Evolutionary conservation across 92 coral and sea anemone genomes (phyloP), one percentile per base, ranked within the genome.

Genomic region (Hydrozoanthus gracilis): DNA sequence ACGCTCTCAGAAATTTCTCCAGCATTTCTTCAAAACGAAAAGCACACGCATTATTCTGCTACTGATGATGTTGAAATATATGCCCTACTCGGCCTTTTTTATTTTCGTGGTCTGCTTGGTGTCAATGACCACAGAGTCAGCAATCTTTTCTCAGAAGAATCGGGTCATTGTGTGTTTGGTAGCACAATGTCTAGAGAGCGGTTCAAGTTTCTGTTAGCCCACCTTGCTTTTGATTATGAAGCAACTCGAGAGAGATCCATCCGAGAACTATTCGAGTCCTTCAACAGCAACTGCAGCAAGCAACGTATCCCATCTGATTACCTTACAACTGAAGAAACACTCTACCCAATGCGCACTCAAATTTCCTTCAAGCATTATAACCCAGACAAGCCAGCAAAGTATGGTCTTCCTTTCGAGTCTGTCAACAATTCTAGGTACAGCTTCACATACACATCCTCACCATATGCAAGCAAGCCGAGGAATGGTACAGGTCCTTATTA

Each of bases 161-260:
- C 70, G 17, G 70, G 44, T 18, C 70, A 65, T 35, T n/a, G 1
- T 14, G 70, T 55, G 13, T 80, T 80, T 72, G 39, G 75, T 20
- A 76, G 71, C 8, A 82, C 86, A 64, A 66, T 82, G 86, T 82
- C 86, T 64, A n/a, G 75, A 64, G 52, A 66, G 35, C 74, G 78
- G 48, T 83, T 83, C 46, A 83, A 8, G 74, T 83, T 68, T 56
- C 76, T 69, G 39, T 47, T 49, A 67, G 76, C 77, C 39, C 51
- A 83, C 46, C 16, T 83, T 83, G 7, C 49, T 13, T 83, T 83
- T 56, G 87, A 83, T 83, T 78, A 67, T 65, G 87, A 64, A 69
- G 48, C 61, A 35, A 83, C 62, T 48, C 56, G 9, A 65, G 44
- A 55, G n/a, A 61, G n/a, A 15, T 66, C 87, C 14, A 15, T 83